phyloP scores from a whole-genome alignment of 1,140 invertebrate genomes.

The Andrena cerasifolii region DNA sequence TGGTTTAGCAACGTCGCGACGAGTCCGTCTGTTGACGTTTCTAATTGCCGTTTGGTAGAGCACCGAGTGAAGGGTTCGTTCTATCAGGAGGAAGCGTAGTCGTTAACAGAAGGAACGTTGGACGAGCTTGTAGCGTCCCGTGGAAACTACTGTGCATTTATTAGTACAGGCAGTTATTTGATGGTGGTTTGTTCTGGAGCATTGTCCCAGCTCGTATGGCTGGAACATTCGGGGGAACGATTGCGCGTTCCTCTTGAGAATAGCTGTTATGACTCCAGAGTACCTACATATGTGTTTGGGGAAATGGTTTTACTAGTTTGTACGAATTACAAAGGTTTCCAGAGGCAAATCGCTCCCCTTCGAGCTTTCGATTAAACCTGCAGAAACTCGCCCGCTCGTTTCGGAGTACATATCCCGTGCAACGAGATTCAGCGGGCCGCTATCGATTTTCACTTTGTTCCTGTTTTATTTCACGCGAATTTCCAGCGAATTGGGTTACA shows the following conservation, averaged over 20 bases:
- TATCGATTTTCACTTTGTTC: conserved; percentile 26
- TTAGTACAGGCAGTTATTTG: too few species aligned
- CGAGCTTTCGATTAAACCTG: not conserved
- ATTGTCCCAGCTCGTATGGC: too few species aligned
- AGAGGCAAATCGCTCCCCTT: too few species aligned
- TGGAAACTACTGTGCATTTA: too few species aligned
- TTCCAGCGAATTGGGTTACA: conserved; percentile 11
- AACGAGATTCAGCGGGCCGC: not conserved
- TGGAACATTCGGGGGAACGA: too few species aligned
- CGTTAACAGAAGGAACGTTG: too few species aligned
- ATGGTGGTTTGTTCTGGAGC: too few species aligned
- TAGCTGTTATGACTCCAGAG: too few species aligned
- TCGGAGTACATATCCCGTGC: not conserved
- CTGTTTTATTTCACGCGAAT: not conserved
- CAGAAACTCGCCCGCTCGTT: not conserved
- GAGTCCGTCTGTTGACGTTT: conserved; percentile 35
- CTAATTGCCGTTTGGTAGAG: conserved; percentile 15
- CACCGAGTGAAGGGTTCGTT: conserved; percentile 21
- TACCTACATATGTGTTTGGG: too few species aligned
- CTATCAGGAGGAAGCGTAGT: not conserved
- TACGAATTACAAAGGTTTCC: not conserved
- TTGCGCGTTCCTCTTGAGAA: too few species aligned
- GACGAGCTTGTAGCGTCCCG: too few species aligned
- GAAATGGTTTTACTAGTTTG: not conserved
- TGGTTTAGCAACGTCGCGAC: conserved; percentile 14